Evolutionary conservation across 2,113 vertebrate species (phyloP), one percentile per base, ranked within the genome.

Genomic region (Syngnathus scovelli): DNA sequence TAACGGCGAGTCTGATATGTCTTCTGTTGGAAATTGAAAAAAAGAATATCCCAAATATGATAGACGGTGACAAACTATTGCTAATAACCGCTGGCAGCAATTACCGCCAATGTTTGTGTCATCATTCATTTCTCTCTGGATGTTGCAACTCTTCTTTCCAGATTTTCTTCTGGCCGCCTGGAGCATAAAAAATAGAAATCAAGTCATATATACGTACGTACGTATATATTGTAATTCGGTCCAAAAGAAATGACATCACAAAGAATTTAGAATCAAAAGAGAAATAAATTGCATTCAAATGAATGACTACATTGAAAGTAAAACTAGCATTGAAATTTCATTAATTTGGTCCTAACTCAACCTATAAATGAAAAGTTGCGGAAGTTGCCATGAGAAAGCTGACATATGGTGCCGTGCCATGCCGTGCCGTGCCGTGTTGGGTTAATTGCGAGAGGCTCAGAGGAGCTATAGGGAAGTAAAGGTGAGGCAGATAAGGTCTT

Each of bases 111-210:
- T 33, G 12, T 55, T 55, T 12, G 3, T 21, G n/a, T 23, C 51
- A 54, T 54, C 21, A 16, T 56, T 4, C 12, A 13, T 56, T 11
- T 12, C 12, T 56, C 6, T 16, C 13, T 58, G 55, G 6, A 90
- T 89, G 48, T 79, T 76, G 71, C 92, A 71, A 66, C 88, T 82
- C 54, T 83, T 89, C 60, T 69, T 77, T 83, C 76, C 67, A 78
- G 83, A 0, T 19, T 72, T 66, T 83, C 83, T 33, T 60, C 63
- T 61, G 72, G 68, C 49, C 46, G 71, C 16, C 87, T 83, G 81
- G 15, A 58, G 27, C 2, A 36, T 6, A 3, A 0, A 36, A 58
- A 36, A 56, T 3, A 6, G 4, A 56, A 16, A 15, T 15, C 11
- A 23, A 11, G 0, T 23, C 4, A 6, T 23, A 23, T 23, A 23